Base-by-base conservation (phyloP, 2,113 vertebrate genomes). In the Alligator sinensis region DNA sequence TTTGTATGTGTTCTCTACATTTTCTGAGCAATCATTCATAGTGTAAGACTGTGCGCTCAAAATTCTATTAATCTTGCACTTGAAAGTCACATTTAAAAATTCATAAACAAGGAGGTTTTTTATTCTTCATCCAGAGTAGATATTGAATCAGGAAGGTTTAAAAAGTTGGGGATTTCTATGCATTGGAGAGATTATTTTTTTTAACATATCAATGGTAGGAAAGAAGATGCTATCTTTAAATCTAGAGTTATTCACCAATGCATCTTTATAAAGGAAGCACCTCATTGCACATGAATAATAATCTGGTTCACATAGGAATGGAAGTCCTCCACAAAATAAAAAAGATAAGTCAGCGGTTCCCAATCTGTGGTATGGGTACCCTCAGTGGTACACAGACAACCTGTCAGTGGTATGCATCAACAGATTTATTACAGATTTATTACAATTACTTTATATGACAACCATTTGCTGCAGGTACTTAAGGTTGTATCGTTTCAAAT, bases 31-130 rank as follows among this genome's bases (percentile, higher is more conserved):
- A 92, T 89, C 0, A 0, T 10, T 93, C 19, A 47, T 14, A 54
- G 27, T 61, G n/a, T 64, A 75, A 75, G 57, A 62, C 25, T 27
- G 47, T 80, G 30, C 87, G 57, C 63, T 87, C 24, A 60, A 90
- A 92, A 87, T 81, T 90, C 75, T 88, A 34, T 89, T 93, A 10
- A 62, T 94, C 78, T 92, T 87, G 12, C 12, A 57, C 80, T 93
- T 93, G 15, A 47, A 86, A 80, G 82, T 92, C 12, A 59, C 1
- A 3, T 90, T 92, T 93, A 89, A 94, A 94, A 96, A 93, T 88
- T 88, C 75, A 90, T 88, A 84, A 89, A 27, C 10, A 27, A 85
- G 62, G 63, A 70, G 6, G 30, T 38, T 88, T 84, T 81, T 89
- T 87, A 85, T 85, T 83, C 66, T 85, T 90, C 76, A 94, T 5